These are phyloP conservation scores for Polia nebulosa DNA, from an alignment of 2,888 invertebrate genomes.

Conservation along the genomic window DNA sequence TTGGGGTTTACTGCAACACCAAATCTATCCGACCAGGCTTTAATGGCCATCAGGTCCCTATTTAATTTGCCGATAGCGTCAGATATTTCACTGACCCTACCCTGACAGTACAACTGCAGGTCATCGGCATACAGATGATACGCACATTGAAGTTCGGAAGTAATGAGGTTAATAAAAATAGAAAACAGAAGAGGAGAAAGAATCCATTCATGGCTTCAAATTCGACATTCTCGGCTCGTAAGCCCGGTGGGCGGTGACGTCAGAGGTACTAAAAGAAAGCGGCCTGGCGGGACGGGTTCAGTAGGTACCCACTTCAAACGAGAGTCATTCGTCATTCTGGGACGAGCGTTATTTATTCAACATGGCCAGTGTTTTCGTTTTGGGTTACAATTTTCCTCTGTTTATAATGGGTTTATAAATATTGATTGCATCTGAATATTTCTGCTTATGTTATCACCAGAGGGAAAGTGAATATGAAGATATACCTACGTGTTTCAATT, in stretches of 20 bases:
- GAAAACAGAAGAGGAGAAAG: too few species aligned
- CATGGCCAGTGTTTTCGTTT: conserved; percentile 46
- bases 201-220: conserved; percentile 24
- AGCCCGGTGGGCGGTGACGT: conserved; percentile 38
- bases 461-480: neutral
- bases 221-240: conserved; percentile 32
- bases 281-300: conserved; percentile 19
- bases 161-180: too few species aligned
- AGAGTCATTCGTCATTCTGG: conserved; percentile 43
- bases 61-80: too few species aligned
- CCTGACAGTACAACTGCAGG: too few species aligned
- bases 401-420: conserved; percentile 34
- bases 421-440: conserved; percentile 13
- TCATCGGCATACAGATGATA: too few species aligned
- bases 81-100: too few species aligned
- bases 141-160: too few species aligned
- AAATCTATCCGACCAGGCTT: too few species aligned
- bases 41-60: too few species aligned
- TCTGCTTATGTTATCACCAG: too few species aligned
- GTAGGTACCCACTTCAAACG: conserved; percentile 48
- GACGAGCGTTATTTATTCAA: conserved; percentile 57
- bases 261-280: conserved; percentile 53
- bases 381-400: conserved; percentile 30
- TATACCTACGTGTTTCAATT: too few species aligned
- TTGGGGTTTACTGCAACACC: too few species aligned